Evolutionary conservation across 2,888 invertebrate genomes (phyloP).

Genomic region (Melipona bicolor): DNA sequence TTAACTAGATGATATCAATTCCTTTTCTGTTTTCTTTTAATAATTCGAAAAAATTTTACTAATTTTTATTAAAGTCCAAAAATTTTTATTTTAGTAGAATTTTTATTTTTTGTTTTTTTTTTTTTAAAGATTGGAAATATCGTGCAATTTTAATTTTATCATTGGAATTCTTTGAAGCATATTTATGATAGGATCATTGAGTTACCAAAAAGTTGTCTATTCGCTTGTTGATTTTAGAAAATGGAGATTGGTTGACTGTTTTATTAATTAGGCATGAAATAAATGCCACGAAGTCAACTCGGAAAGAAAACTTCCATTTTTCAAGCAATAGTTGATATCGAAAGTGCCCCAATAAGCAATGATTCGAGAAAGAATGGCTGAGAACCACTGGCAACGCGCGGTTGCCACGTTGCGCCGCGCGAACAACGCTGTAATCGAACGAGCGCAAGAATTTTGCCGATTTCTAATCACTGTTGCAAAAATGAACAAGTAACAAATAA

Average conservation of each 20-base stretch:
- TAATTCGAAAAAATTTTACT: neutral
- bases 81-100: neutral
- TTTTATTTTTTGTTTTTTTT: neutral
- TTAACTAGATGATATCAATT: neutral
- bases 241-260: neutral
- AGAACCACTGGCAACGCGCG: conserved; percentile 27
- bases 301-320: neutral
- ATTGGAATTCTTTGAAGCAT: neutral
- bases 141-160: conserved; percentile 18
- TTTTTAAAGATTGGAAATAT: neutral
- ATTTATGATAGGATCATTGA: neutral
- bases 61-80: neutral
- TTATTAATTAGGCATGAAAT: neutral
- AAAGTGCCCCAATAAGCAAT: conserved; percentile 8
- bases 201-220: neutral
- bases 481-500: neutral
- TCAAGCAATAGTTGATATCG: conserved; percentile 17
- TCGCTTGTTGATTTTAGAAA: neutral
- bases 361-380: neutral
- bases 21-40: neutral
- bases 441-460: conserved; percentile 15
- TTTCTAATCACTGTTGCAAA: neutral
- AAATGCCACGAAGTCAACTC: neutral
- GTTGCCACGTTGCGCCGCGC: neutral
- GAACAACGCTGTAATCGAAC: neutral